Evolutionary conservation across 2,797 vertebrate species (phyloP).

Genomic region (Lacerta bilineata): DNA sequence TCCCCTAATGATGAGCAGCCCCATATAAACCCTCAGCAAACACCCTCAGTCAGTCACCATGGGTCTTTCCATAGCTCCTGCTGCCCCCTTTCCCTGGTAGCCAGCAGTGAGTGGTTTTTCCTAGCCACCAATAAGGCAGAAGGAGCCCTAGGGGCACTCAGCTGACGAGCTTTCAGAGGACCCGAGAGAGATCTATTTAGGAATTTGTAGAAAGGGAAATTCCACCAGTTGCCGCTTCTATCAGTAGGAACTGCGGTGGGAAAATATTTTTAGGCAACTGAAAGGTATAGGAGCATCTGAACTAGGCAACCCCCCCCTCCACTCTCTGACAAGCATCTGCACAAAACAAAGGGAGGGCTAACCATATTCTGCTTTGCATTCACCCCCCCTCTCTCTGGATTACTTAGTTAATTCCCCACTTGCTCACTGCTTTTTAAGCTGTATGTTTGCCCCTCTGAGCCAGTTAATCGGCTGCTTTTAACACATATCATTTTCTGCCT

Average conservation of each 20-base stretch:
- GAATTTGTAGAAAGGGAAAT: background rate
- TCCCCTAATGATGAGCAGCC: background rate
- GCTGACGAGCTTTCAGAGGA: background rate
- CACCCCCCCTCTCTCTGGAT: background rate
- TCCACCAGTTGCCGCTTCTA: background rate
- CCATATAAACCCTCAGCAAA: background rate
- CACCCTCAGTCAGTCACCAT: background rate
- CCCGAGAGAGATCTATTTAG: background rate
- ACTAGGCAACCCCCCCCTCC: background rate
- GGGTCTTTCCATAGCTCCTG: background rate
- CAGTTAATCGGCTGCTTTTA: constrained; percentile 19
- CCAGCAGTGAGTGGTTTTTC: background rate
- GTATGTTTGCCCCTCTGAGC: background rate
- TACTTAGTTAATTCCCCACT: constrained; percentile 6
- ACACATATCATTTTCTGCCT: background rate
- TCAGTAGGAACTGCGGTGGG: background rate
- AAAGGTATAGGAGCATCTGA: background rate
- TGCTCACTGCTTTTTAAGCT: constrained; percentile 13
- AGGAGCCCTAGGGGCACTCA: background rate
- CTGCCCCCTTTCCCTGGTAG: background rate
- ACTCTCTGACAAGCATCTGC: background rate
- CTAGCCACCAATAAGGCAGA: background rate
- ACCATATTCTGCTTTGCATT: background rate
- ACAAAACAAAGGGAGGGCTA: background rate
- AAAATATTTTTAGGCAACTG: background rate